Base-by-base conservation (phyloP, 2,797 vertebrate species). In the Pogonophryne albipinna region DNA sequence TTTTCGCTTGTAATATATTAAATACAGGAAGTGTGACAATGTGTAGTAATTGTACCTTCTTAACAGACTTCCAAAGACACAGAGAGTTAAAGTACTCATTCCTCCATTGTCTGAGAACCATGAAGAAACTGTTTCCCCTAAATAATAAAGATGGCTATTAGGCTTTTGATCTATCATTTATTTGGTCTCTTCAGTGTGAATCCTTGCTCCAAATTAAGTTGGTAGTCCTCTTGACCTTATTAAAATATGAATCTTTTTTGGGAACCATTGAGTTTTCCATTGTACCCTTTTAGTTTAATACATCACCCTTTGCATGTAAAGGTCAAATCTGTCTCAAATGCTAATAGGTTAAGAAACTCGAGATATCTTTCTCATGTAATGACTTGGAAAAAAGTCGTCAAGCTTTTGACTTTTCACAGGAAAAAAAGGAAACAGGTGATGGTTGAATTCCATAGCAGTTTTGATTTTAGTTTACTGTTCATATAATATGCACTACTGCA, bases 251-350 rank as follows among this genome's bases (percentile, higher is more conserved):
- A 62, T 72, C 44, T 20, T 51, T 53, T 11, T 51, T 19, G 38
- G 6, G 34, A 6, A 4, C 44, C 60, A 4, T 17, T 72, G 61
- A 50, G 10, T 53, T 76, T 78, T 63, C 14, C 42, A 17, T 27
- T 50, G 50, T 31, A 16, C 7, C 64, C 46, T 66, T 55, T 55
- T 65, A 6, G 20, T 52, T 34, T 63, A 57, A 74, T 59, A 6
- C 5, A 58, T 60, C 47, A 58, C 4, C 55, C 14, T 8, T 16
- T 13, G 16, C n/a, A 57, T 49, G 31, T 50, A 78, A 83, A 77
- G 70, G 85, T 87, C 85, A 74, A 66, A 56, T 71, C 42, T 58
- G 56, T 51, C 70, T 59, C 15, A 58, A 23, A 65, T 62, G 59
- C 27, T 66, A 10, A 31, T 11, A 38, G 27, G 27, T 27, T 53